phyloP scores from a whole-genome alignment of 2,113 vertebrate species.

The Mirza zaza region DNA sequence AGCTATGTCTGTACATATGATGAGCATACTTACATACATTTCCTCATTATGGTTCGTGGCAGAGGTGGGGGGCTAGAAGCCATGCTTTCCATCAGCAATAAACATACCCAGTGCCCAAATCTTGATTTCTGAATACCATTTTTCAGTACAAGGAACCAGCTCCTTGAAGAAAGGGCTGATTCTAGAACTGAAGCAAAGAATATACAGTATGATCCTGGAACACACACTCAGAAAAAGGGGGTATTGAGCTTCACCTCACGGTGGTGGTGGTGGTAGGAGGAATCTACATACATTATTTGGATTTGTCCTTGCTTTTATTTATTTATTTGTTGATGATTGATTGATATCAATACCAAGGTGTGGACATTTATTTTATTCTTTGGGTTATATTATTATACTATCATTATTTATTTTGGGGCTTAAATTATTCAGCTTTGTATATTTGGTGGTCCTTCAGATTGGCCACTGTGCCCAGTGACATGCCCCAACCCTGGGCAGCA shows the following conservation, averaged over 20 bases:
- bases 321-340: background rate
- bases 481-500: accelerated
- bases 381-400: background rate
- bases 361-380: background rate
- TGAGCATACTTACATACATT: background rate
- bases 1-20: background rate
- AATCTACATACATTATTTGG: background rate
- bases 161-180: background rate
- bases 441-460: accelerated
- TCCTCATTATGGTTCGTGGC: background rate
- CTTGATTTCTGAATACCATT: background rate
- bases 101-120: background rate
- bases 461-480: background rate
- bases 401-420: background rate
- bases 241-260: background rate
- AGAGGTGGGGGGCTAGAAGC: background rate
- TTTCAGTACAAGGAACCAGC: background rate
- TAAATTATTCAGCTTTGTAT: background rate
- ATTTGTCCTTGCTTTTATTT: background rate
- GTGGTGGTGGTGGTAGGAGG: background rate
- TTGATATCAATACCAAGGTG: background rate
- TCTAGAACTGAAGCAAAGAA: too few relatives aligned
- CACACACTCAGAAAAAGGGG: background rate
- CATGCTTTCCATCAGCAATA: too few relatives aligned
- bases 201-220: too few relatives aligned